Percentiles rank a stretch among this genome's conserved stretches.
Evolutionary conservation across 1,140 invertebrate species (phyloP).

Genomic region (Prorops nasuta): DNA sequence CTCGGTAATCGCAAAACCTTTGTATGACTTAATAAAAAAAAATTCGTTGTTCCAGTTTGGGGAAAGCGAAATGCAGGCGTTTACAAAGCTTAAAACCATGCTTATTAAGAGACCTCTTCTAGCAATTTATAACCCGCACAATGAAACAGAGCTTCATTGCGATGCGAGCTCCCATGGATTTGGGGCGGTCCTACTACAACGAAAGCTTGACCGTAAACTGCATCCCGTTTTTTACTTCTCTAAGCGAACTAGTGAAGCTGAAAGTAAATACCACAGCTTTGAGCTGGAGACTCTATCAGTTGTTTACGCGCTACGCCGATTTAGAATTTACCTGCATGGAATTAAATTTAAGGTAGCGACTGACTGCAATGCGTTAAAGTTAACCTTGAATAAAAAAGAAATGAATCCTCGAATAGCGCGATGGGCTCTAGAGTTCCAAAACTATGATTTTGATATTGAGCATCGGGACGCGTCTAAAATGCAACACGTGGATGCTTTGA

Average conservation of each 20-base stretch:
- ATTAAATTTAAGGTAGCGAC: neutral
- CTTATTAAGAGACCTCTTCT: neutral
- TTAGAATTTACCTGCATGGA: neutral
- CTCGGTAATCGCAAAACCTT: neutral
- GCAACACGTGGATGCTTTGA: neutral
- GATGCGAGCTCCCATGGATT: slow-evolving; percentile 2
- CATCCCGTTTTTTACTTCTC: slow-evolving; percentile 7
- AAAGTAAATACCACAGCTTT: neutral
- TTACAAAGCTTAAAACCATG: neutral
- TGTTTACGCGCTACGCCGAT: slow-evolving; percentile 6
- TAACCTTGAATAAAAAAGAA: slow-evolving; percentile 1
- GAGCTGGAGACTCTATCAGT: neutral
- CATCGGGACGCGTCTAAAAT: neutral
- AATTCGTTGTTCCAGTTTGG: neutral
- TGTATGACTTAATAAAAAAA: slow-evolving; percentile 1
- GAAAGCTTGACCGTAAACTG: slow-evolving; percentile 1
- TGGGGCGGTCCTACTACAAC: slow-evolving; percentile 3
- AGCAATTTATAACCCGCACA: slow-evolving; percentile 1
- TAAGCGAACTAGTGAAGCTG: neutral
- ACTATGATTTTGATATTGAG: neutral
- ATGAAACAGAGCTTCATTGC: slow-evolving; percentile 8
- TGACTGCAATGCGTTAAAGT: neutral
- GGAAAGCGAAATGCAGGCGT: neutral
- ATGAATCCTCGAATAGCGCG: slow-evolving; percentile 1
- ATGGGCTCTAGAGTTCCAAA: neutral